Percentiles rank a stretch among this genome's conserved stretches.
These are phyloP conservation scores for Entelurus aequoreus DNA, from an alignment of 2,113 vertebrate genomes.

Conservation along the genomic window DNA sequence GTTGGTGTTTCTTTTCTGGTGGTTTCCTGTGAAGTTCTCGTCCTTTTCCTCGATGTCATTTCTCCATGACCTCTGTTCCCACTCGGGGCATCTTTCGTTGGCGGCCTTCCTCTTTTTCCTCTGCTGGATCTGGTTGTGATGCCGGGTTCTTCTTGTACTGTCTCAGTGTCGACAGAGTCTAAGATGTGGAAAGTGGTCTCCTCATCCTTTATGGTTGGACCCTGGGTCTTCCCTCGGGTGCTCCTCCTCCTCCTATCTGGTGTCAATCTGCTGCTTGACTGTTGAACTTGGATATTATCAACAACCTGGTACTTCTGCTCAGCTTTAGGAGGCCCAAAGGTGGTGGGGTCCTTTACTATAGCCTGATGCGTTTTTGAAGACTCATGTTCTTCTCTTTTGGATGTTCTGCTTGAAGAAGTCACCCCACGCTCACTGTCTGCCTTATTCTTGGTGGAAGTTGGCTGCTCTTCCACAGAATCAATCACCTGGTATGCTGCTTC, in stretches of 20 bases:
- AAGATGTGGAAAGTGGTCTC: slow-evolving; percentile 25
- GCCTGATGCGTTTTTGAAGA: slow-evolving; percentile 13
- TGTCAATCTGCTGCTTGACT: background rate
- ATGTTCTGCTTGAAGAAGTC: background rate
- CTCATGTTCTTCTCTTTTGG: slow-evolving; percentile 19
- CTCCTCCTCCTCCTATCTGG: slow-evolving; percentile 23
- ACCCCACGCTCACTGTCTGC: slow-evolving; percentile 1
- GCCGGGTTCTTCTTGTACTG: background rate
- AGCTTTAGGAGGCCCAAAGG: background rate
- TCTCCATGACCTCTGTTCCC: slow-evolving; percentile 10
- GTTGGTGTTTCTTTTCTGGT: slow-evolving; percentile 1
- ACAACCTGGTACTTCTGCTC: slow-evolving; percentile 31
- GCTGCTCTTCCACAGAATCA: slow-evolving; percentile 44
- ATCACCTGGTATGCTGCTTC: slow-evolving; percentile 22
- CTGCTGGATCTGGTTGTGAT: slow-evolving; percentile 23
- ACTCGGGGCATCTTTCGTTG: background rate
- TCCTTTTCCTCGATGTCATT: slow-evolving; percentile 8
- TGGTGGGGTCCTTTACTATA: background rate
- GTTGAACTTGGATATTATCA: slow-evolving; percentile 37
- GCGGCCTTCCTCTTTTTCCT: slow-evolving; percentile 18
- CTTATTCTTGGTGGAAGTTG: slow-evolving; percentile 4
- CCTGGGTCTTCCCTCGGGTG: slow-evolving; percentile 28
- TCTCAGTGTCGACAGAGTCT: slow-evolving; percentile 37
- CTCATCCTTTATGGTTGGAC: background rate
- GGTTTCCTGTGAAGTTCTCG: slow-evolving; percentile 14